Conservation (phyloP, 2,113 vertebrate genomes). For the Sciurus niger region DNA sequence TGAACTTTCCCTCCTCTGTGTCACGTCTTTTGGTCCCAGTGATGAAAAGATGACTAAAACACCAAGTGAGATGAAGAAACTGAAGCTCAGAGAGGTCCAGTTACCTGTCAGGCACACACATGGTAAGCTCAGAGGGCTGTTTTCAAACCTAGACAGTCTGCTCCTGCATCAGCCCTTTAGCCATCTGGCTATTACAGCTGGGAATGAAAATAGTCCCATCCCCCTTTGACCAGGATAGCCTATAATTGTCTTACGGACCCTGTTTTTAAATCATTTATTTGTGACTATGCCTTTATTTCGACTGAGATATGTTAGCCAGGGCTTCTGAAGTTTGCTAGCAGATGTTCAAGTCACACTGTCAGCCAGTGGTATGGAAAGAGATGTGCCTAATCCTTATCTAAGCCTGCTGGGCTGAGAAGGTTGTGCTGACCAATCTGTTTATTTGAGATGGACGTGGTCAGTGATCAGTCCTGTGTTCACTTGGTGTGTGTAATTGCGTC, state of each 20-base stretch:
- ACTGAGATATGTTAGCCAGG: neutral
- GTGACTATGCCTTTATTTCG: neutral
- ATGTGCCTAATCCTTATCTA: accelerated
- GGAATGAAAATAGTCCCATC: neutral
- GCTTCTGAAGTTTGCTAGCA: neutral
- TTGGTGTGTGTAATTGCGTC: neutral
- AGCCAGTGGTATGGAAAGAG: neutral
- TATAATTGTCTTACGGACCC: neutral
- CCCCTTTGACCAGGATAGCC: neutral
- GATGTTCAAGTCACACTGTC: neutral
- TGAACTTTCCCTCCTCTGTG: no score
- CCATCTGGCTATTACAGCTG: neutral
- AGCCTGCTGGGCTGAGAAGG: neutral
- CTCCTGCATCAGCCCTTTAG: neutral
- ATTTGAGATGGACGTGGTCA: neutral
- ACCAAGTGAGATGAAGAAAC: neutral
- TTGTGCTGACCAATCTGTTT: neutral
- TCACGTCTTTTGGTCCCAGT: no score
- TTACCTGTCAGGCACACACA: neutral
- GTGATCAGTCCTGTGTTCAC: neutral
- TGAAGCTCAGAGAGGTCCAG: neutral
- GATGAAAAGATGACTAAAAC: no score
- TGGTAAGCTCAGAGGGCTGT: neutral
- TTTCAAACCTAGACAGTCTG: neutral
- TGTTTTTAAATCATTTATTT: neutral